Base-by-base conservation (phyloP, 2,113 vertebrate genomes). In the Mastomys natalensis region DNA sequence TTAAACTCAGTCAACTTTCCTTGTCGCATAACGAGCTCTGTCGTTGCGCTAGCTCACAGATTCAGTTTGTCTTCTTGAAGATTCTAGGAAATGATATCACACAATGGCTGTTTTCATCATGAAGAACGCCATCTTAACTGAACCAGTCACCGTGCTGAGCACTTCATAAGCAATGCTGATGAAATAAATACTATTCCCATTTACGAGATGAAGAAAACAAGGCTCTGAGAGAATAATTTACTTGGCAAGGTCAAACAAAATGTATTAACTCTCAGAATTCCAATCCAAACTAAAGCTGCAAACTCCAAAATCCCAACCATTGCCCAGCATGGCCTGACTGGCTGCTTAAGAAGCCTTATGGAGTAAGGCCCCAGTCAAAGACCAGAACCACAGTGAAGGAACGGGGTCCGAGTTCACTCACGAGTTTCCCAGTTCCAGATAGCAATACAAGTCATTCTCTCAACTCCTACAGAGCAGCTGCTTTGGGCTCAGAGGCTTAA, bases 141-240 rank as follows among this genome's bases (percentile, higher is more conserved):
- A 40, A 87, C 6, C 31, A 45, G 29, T 68, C 7, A 37, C 72
- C 62, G 55, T 24, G 43, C 31, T 68, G 68, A 86, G 64, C 13
- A 88, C 48, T 96, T 76, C 51, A 89, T 0, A 55, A 88, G n/a
- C 37, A 48, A 77, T 73, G 29, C 58, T 89, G 90, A 91, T 60
- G n/a, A 78, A 24, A 43, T 91, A 89, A 91, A 89, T 68, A 80
- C 64, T 88, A 86, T 80, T 17, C 87, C 29, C 9, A 22, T 31
- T 88, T 81, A 91, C 86, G 55, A 93, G n/a, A 94, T 37, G 48
- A 93, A 89, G 82, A 91, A 97, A 95, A 72, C 29, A 78, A 82
- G 19, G 4, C 10, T 87, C 19, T 21, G 88, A 89, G 51, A 93
- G 37, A 91, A 37, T 95, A 66, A 93, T 48, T 94, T 87, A 95